phyloP scores from a whole-genome alignment of 2,888 invertebrate genomes.

The Meteorus colon region DNA sequence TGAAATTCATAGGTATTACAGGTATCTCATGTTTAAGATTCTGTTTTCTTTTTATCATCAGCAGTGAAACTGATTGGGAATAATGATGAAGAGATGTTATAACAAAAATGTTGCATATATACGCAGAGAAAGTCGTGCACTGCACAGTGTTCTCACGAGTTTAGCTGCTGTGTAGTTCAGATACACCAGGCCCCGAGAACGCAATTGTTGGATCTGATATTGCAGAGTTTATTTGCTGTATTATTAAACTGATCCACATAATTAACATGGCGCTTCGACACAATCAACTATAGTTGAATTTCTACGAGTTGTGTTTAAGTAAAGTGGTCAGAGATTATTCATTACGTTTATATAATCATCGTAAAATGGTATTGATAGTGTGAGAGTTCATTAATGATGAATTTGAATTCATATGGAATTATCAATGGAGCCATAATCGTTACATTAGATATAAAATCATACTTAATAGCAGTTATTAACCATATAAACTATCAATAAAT shows the following conservation, averaged over 20 bases:
- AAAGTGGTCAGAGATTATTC: background rate
- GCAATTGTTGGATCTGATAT: constrained; percentile 36
- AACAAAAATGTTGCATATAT: constrained; percentile 7
- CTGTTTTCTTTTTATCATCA: background rate
- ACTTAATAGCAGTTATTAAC: constrained; percentile 2
- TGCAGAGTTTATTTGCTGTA: constrained; percentile 24
- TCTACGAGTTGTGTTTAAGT: background rate
- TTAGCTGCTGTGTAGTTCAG: constrained; percentile 59
- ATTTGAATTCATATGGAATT: background rate
- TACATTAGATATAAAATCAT: background rate
- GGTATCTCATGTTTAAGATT: background rate
- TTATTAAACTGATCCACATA: constrained; percentile 39
- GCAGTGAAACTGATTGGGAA: background rate
- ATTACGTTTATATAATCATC: constrained; percentile 4
- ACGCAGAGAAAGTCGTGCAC: constrained; percentile 60
- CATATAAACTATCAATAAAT: constrained; percentile 2
- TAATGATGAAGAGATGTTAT: background rate
- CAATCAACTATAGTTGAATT: background rate
- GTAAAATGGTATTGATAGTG: background rate
- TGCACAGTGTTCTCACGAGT: constrained; percentile 57
- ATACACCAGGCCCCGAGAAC: background rate
- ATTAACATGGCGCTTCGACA: constrained; percentile 23
- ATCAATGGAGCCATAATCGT: background rate
- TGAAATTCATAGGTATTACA: background rate
- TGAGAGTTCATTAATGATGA: background rate